These are phyloP conservation scores for Microplitis deprimator DNA, from an alignment of 2,888 invertebrate genomes.

Conservation along the genomic window DNA sequence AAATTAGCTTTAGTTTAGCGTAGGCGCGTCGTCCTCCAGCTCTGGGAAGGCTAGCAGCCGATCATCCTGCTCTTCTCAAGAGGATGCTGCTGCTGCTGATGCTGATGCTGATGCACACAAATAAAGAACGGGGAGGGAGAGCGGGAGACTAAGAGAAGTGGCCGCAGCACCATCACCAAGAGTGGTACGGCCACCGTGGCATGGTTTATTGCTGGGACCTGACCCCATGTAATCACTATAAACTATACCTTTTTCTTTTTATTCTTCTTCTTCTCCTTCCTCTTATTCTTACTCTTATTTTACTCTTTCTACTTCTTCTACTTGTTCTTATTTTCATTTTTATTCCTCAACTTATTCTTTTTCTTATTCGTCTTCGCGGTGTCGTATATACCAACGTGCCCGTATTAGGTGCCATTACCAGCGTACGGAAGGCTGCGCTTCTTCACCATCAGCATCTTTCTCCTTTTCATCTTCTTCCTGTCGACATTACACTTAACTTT, in stretches of 20 bases:
- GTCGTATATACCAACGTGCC: conserved; percentile 59
- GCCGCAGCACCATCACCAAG: conserved; percentile 56
- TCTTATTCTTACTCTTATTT: neutral
- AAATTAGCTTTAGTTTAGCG: conserved; percentile 67
- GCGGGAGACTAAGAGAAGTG: conserved; percentile 46
- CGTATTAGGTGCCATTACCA: conserved; percentile 69
- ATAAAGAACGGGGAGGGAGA: conserved; percentile 35
- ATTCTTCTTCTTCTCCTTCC: conserved; percentile 18
- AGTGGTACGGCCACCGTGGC: conserved; percentile 61
- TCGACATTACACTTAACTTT: neutral
- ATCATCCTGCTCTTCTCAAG: conserved; percentile 35
- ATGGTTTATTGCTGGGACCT: conserved; percentile 70
- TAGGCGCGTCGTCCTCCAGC: conserved; percentile 60
- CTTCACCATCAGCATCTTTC: conserved; percentile 42
- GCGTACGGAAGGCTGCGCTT: conserved; percentile 55
- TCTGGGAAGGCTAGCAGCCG: conserved; percentile 45
- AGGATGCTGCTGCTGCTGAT: conserved; percentile 27
- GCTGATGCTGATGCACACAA: conserved; percentile 23
- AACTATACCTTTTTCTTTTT: conserved; percentile 68
- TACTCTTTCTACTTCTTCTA: neutral
- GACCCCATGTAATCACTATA: conserved; percentile 72
- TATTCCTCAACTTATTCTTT: neutral
- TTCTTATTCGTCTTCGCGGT: conserved; percentile 28
- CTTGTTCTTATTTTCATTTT: neutral
- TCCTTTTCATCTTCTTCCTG: conserved; percentile 11